Conservation (phyloP, 2,888 invertebrate species). For the Drosophila tanythrix region DNA sequence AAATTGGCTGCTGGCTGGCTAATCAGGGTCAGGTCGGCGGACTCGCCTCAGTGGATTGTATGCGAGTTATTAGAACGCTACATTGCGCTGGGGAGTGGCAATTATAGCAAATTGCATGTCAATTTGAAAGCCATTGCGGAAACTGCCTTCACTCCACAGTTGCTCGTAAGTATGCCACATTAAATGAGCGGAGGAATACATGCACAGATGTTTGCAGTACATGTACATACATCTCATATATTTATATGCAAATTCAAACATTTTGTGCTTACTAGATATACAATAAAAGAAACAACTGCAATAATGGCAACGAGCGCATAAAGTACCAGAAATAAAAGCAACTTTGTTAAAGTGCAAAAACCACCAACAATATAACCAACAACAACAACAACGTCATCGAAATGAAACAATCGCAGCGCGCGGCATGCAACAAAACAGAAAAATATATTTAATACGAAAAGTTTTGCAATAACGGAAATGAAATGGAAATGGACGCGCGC, state of each 20-base stretch:
- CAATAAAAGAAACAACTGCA: slow-evolving; percentile 77
- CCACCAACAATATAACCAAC: slow-evolving; percentile 47
- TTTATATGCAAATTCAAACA: slow-evolving; percentile 52
- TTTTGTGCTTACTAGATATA: slow-evolving; percentile 54
- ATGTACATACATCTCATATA: slow-evolving; percentile 4
- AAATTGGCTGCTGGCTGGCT: slow-evolving; percentile 52
- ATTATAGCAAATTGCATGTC: slow-evolving; percentile 71
- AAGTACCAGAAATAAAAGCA: slow-evolving; percentile 75
- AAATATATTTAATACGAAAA: slow-evolving; percentile 81
- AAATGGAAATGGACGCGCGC: slow-evolving; percentile 81
- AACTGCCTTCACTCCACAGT: background rate
- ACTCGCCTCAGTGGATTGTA: slow-evolving; percentile 1
- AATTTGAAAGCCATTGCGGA: slow-evolving; percentile 48
- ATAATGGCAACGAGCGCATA: slow-evolving; percentile 72
- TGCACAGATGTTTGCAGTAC: background rate
- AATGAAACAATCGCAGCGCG: slow-evolving; percentile 70
- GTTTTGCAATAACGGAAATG: slow-evolving; percentile 80
- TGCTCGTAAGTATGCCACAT: slow-evolving; percentile 57
- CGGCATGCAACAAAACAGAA: slow-evolving; percentile 48
- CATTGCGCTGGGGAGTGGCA: slow-evolving; percentile 29
- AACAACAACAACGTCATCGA: slow-evolving; percentile 48
- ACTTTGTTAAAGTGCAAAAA: slow-evolving; percentile 73
- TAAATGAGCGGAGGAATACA: slow-evolving; percentile 43
- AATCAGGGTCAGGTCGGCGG: slow-evolving; percentile 59
- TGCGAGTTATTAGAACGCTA: slow-evolving; percentile 5